phyloP scores from a whole-genome alignment of 2,888 invertebrate species.

The Pristionchus maxplancki region DNA sequence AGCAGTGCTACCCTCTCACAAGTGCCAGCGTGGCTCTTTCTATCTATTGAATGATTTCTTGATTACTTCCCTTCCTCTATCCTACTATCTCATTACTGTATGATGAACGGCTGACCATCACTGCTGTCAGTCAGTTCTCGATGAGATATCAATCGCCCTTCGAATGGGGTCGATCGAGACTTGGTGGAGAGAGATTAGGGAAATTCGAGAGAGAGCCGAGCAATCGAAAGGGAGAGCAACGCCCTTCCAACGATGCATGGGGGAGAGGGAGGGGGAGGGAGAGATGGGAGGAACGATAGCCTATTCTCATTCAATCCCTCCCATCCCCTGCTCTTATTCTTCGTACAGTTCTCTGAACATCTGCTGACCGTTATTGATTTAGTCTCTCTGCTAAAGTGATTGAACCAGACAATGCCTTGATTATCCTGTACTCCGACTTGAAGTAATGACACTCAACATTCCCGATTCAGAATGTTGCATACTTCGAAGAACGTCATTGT shows the following conservation, averaged over 20 bases:
- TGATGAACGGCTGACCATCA: neutral
- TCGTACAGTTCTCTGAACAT: neutral
- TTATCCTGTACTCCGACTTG: too few relatives aligned
- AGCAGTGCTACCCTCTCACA: neutral
- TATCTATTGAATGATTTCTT: neutral
- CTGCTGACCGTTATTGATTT: too few relatives aligned
- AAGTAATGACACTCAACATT: too few relatives aligned
- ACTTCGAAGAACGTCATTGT: conserved; percentile 68
- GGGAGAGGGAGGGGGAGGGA: neutral
- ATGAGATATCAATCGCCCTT: conserved; percentile 46
- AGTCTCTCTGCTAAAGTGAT: too few relatives aligned
- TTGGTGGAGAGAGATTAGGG: neutral
- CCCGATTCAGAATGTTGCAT: neutral
- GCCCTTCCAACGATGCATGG: neutral
- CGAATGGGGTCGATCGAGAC: conserved; percentile 21
- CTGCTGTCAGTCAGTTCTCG: conserved; percentile 16
- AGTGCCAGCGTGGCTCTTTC: neutral
- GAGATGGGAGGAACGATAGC: conserved; percentile 21
- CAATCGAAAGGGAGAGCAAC: conserved; percentile 12
- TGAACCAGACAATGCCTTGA: too few relatives aligned
- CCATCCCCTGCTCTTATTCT: neutral
- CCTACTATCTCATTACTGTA: neutral
- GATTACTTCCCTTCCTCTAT: neutral
- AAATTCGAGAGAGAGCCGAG: neutral
- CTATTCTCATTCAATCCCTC: neutral